Percentiles rank a stretch among this genome's conserved stretches.
These are phyloP conservation scores for Belonocnema kinseyi DNA, from an alignment of 1,140 invertebrate genomes.

Conservation along the genomic window DNA sequence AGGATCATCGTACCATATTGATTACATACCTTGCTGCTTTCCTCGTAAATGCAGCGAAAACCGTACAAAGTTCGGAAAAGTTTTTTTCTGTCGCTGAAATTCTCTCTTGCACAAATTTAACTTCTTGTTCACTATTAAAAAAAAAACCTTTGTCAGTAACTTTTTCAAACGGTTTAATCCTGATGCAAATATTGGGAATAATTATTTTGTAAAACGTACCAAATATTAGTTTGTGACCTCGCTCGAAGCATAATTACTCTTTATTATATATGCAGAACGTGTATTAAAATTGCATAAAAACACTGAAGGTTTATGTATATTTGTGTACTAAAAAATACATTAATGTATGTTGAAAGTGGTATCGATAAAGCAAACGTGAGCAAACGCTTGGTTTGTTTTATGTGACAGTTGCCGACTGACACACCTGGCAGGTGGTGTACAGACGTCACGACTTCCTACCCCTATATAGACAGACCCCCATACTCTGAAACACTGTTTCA, in stretches of 20 bases:
- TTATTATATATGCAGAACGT: background rate
- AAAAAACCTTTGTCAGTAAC: background rate
- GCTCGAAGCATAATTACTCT: conserved; percentile 59
- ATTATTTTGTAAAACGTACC: conserved; percentile 50
- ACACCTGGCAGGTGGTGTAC: too few species aligned
- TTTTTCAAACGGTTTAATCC: background rate
- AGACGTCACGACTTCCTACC: too few species aligned
- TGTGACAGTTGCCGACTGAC: too few species aligned
- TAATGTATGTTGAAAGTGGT: too few species aligned
- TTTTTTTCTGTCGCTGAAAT: conserved; percentile 82
- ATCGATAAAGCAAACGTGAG: too few species aligned
- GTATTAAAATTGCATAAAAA: too few species aligned
- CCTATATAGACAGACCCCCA: too few species aligned
- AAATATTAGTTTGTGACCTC: conserved; percentile 63
- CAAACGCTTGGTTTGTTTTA: too few species aligned
- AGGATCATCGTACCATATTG: background rate
- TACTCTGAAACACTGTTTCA: too few species aligned
- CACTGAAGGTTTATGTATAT: too few species aligned
- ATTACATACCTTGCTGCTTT: conserved; percentile 81
- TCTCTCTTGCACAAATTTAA: conserved; percentile 84
- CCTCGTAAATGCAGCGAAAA: conserved; percentile 80
- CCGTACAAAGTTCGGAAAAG: conserved; percentile 81
- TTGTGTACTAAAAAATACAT: too few species aligned
- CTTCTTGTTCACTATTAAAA: conserved; percentile 77
- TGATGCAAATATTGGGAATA: background rate